Evolutionary conservation across 2,888 invertebrate genomes (phyloP), one percentile per base, ranked within the genome.

Genomic region (Augochlorella aurata): DNA sequence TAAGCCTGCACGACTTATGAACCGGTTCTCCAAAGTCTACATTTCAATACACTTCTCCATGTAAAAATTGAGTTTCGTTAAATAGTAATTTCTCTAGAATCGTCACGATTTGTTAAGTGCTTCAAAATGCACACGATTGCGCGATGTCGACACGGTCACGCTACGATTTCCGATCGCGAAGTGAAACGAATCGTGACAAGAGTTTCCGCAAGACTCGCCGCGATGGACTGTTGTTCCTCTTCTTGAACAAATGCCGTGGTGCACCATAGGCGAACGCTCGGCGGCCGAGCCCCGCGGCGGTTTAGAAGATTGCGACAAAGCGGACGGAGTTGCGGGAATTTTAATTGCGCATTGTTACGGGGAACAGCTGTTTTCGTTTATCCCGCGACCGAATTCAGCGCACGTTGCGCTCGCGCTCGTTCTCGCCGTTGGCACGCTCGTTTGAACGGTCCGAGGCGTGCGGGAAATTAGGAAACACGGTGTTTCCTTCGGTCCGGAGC

Each of bases 341-440:
- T 38, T 67, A 73, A 81, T 52, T 76, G 45, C 47, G 29, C 68
- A 70, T 79, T 67, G 74, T 52, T 69, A 8, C 14, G 21, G 29
- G 38, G n/a, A 14, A 44, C 45, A n/a, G 3, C 14, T n/a, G 63
- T 18, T 68, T 21, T 47, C 18, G 67, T 54, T 50, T 16, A 49
- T 21, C 21, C 38, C 61, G 67, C n/a, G 72, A n/a, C 16, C 70
- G 70, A 45, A 81, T 81, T 81, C 81, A 44, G 47, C 9, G 67
- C 81, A 72, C 71, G 81, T 63, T 71, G 81, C 66, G 18, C 2
- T 29, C 29, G 81, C 66, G 18, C 2, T 29, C 29, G 29, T 75
- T 68, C 12, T 63, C 16, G 24, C 50, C 71, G n/a, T 10, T 49
- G 70, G 24, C 21, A 49, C 58, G 74, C 38, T 58, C 38, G 24